Evolutionary conservation across 1,140 invertebrate genomes (phyloP), one percentile per base, ranked within the genome.

Genomic region (Steinernema feltiae): DNA sequence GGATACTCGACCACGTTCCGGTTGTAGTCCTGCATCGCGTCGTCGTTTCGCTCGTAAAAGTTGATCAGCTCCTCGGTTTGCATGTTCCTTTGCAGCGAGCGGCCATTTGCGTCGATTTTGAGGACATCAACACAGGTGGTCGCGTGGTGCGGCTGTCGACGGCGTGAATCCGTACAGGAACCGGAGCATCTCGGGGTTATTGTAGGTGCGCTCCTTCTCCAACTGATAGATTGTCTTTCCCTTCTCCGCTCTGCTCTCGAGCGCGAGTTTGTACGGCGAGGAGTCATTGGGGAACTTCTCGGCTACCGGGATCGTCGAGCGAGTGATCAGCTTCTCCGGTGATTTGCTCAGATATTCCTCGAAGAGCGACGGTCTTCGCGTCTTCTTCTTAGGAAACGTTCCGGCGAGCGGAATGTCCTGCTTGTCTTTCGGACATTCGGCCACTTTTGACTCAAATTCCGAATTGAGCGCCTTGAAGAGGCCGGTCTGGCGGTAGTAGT

Each of bases 221-320:
- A 63, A 3, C 53, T 63, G 53, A 21, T 63, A 63, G 53, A 63
- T 63, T 21, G 53, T 63, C 24, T 63, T 63, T 27, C 53, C 53
- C 53, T 12, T 63, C 24, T 63, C 24, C 53, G 7, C 35, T 18
- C 18, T 41, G 35, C 18, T 15, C 7, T 63, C 53, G 3, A 63
- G 24, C 2, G 53, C 53, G 7, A 63, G 24, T 27, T 63, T 63
- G 24, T 63, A 63, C 7, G 53, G 3, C 53, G 53, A 63, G 24
- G 53, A 63, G 53, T 63, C 53, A 63, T 27, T 63, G 15, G 53
- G 53, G 24, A 63, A 63, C 53, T 63, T 63, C 53, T 63, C 53
- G 53, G 53, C 53, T 27, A 63, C 53, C 2, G 53, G 53, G 24
- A 63, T 63, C 53, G 53, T 63, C 24, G 53, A 63, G 2, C 24